phyloP scores from a whole-genome alignment of 2,113 vertebrate species.

The Stercorarius parasiticus region DNA sequence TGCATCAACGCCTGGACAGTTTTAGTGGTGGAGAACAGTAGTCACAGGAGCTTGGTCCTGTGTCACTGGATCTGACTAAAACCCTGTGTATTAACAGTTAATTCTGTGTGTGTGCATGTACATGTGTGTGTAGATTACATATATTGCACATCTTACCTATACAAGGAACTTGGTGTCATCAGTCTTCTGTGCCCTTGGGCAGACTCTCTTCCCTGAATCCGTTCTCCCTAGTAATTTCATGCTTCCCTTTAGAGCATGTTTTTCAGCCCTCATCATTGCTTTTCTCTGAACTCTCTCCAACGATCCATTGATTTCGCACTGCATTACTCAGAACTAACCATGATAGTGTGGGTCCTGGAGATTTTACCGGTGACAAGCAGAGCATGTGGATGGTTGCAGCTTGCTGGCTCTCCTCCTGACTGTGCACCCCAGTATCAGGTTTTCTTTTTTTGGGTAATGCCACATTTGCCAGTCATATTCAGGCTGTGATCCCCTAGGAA shows the following conservation, averaged over 20 bases:
- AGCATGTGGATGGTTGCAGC: too few species aligned
- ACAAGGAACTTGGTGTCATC: background rate
- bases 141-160: background rate
- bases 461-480: background rate
- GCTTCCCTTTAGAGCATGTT: background rate
- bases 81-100: background rate
- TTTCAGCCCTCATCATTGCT: background rate
- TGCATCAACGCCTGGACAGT: background rate
- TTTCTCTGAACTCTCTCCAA: background rate
- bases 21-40: background rate
- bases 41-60: background rate
- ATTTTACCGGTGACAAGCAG: background rate
- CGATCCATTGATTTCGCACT: background rate
- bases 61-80: background rate
- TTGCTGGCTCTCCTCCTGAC: background rate
- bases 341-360: fast-evolving
- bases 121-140: background rate
- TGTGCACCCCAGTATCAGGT: background rate
- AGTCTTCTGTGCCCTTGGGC: background rate
- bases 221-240: background rate
- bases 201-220: background rate
- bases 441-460: background rate
- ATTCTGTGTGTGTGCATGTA: background rate
- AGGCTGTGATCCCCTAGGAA: background rate
- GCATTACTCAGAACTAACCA: background rate